A percentile compares a stretch with the other conserved stretches of the same genome.
Conservation (phyloP, 2,888 invertebrate genomes). For the Amiota minor region DNA sequence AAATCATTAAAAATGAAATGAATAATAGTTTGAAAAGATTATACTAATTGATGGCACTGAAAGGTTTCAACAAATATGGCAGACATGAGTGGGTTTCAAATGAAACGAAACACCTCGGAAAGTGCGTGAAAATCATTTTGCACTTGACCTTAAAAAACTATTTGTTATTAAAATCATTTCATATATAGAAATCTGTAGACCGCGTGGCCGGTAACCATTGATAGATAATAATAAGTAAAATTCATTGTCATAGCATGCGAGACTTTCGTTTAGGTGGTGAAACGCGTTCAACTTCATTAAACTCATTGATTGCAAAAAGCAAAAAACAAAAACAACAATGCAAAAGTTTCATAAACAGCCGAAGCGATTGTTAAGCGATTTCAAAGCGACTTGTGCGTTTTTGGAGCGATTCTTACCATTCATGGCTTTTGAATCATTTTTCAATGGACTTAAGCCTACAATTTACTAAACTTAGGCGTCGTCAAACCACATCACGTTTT, state of each 20-base stretch:
- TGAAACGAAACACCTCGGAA: not conserved
- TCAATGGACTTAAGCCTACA: not conserved
- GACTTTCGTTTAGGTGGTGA: not conserved
- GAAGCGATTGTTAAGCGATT: not conserved
- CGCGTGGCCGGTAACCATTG: not conserved
- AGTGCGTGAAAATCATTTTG: constrained; percentile 17
- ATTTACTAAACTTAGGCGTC: not conserved
- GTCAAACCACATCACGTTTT: not conserved
- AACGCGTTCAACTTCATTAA: not conserved
- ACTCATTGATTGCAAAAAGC: not conserved
- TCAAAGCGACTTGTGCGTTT: constrained; percentile 4
- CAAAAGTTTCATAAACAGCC: not conserved
- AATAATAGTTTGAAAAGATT: not conserved
- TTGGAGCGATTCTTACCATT: constrained; percentile 3
- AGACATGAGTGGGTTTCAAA: constrained; percentile 19
- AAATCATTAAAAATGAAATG: constrained; percentile 17
- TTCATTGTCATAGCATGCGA: not conserved
- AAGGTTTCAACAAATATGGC: not conserved
- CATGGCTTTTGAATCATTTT: not conserved
- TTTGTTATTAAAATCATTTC: constrained; percentile 2
- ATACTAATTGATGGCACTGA: not conserved
- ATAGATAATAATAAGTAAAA: not conserved
- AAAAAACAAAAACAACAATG: not conserved
- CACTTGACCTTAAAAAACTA: constrained; percentile 21
- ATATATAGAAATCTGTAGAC: not conserved